Evolutionary conservation across 2,888 invertebrate genomes (phyloP), one percentile per base, ranked within the genome.

Genomic region (Torymus auratus): DNA sequence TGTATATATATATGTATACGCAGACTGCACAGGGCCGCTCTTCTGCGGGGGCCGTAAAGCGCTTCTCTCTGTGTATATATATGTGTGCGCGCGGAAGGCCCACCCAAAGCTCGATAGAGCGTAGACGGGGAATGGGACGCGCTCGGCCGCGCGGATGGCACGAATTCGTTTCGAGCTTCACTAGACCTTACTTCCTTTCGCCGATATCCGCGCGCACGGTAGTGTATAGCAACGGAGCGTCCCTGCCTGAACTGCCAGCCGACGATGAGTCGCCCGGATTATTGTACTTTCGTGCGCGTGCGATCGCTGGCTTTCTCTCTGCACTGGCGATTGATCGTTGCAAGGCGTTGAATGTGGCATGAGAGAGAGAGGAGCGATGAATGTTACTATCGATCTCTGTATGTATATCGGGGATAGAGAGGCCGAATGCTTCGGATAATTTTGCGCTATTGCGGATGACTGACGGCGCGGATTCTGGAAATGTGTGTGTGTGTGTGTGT

Each of bases 91-190:
- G 85, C 85, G 84, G 83, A 83, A 84, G 85, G 86, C 86, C 88
- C 86, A 86, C 87, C 87, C 87, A 84, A 84, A 86, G 84, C 86
- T 87, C 88, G 87, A 87, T 88, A 85, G 86, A 88, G 88, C 89
- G 88, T 89, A 65, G 70, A 65, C 67, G 70, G 78, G 58, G 70
- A 65, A 75, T 75, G 70, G 80, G 80, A 78, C 52, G 75, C 85
- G 86, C 85, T 87, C 82, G 84, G 85, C 85, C 84, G 28, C 28
- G 28, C 28, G 75, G 83, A 84, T 81, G 86, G 85, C 84, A 85
- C 84, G 84, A 84, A 86, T 86, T 86, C 84, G 85, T 84, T 85
- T 85, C 85, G 84, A 82, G 85, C 86, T 85, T 83, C 86, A 85
- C 71, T 84, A 86, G 85, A 86, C 85, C 86, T 84, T 85, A 84